phyloP scores from a whole-genome alignment of 64 coral and sea anemone species.

The Stichodactyla mertensii region DNA sequence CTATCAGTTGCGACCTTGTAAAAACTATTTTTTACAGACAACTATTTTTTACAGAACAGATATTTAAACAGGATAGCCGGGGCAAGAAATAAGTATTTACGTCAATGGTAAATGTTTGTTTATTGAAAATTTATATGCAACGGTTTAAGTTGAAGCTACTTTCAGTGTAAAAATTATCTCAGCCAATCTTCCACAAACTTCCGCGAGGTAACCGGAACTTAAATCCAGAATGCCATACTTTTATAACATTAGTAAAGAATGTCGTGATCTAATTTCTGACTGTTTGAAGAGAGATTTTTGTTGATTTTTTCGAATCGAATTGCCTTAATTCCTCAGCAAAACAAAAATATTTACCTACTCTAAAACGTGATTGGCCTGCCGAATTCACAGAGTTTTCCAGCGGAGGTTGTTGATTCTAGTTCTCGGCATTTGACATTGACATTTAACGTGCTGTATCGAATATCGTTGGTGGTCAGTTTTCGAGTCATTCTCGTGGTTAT shows the following conservation, averaged over 20 bases:
- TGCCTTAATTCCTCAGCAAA: not conserved
- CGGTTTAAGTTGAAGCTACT: no score
- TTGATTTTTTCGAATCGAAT: not conserved
- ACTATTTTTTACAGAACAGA: not conserved
- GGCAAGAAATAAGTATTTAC: no score
- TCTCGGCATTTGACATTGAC: not conserved
- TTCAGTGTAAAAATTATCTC: not conserved
- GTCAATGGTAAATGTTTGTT: no score
- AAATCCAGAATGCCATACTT: no score
- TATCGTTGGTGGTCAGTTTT: not conserved
- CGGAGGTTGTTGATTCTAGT: not conserved
- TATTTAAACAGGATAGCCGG: no score
- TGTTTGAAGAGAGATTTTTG: constrained; percentile 13
- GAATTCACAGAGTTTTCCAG: not conserved
- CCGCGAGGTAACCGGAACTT: not conserved
- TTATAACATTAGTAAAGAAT: not conserved
- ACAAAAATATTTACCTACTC: constrained; percentile 10
- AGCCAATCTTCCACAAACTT: not conserved
- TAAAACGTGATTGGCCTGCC: not conserved
- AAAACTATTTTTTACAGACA: not conserved
- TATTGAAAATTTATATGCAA: not conserved
- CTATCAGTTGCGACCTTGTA: not conserved
- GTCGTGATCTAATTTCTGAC: not conserved
- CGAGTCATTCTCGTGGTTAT: not conserved
- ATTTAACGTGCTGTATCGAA: not conserved